A percentile compares a stretch with the other conserved stretches of the same genome.
These are phyloP conservation scores for Ptilonorhynchus violaceus DNA, from an alignment of 2,113 vertebrate genomes.

Conservation along the genomic window DNA sequence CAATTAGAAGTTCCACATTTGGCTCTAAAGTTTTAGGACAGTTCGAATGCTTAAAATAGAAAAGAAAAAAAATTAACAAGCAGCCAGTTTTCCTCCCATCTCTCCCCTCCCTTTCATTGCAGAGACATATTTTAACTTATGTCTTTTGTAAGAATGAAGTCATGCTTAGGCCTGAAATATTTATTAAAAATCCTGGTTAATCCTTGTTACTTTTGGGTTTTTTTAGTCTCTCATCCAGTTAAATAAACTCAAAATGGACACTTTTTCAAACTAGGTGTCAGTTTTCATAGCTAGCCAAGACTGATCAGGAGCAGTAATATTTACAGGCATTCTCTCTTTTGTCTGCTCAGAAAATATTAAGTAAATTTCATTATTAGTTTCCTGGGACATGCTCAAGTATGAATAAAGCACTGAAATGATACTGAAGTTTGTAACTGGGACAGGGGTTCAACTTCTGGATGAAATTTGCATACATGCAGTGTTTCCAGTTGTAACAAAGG, in stretches of 20 bases:
- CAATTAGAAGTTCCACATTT: not conserved
- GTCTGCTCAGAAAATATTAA: not conserved
- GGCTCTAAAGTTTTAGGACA: constrained; percentile 76
- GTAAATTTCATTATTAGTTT: not conserved
- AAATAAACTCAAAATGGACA: not conserved
- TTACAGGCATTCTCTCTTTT: not conserved
- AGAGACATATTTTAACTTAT: not conserved
- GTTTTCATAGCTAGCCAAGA: not conserved
- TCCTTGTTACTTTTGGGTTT: not conserved
- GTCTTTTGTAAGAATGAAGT: not conserved
- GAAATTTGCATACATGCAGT: not conserved
- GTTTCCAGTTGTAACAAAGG: not conserved
- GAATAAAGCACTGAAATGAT: not conserved
- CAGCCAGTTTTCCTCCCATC: not conserved
- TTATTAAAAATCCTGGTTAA: not conserved
- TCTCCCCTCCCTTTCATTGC: not conserved
- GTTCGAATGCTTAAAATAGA: constrained; percentile 83
- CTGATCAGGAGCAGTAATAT: not conserved
- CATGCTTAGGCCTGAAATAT: not conserved
- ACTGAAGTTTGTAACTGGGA: not conserved
- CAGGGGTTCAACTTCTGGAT: not conserved
- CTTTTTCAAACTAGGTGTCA: not conserved
- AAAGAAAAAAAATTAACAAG: not conserved
- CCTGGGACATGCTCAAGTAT: not conserved
- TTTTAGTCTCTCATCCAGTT: not conserved